Percentiles rank a stretch among this genome's conserved stretches.
Evolutionary conservation across 2,888 invertebrate species (phyloP).

Genomic region (Anarsia innoxiella): DNA sequence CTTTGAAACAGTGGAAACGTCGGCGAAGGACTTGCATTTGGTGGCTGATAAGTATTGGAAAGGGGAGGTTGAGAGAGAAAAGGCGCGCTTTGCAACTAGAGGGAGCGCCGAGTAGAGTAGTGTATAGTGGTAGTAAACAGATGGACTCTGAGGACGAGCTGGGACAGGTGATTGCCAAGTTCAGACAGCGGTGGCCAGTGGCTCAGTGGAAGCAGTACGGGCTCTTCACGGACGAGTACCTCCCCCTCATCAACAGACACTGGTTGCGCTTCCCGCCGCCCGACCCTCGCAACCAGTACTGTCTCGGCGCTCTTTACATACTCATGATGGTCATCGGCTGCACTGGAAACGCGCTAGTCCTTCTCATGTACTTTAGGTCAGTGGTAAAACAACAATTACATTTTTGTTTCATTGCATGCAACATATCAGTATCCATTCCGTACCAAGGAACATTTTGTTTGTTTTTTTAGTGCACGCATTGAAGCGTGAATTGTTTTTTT

Average conservation of each 20-base stretch:
- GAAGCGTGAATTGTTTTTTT: no score
- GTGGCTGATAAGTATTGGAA: constrained; percentile 10
- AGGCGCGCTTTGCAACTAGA: constrained; percentile 5
- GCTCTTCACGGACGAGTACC: constrained; percentile 72
- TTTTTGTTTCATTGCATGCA: no score
- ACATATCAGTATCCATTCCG: no score
- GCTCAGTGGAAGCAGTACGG: constrained; percentile 69
- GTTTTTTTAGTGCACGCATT: no score
- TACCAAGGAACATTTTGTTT: no score
- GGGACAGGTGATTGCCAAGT: constrained; percentile 33
- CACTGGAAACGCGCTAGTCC: constrained; percentile 80
- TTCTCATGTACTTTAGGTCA: constrained; percentile 83
- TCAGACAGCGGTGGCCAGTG: constrained; percentile 57
- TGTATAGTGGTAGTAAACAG: neutral
- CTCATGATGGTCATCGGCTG: constrained; percentile 78
- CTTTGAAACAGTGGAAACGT: constrained; percentile 58
- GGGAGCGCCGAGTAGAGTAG: neutral
- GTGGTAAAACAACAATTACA: no score
- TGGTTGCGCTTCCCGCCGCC: constrained; percentile 83
- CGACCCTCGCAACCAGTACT: constrained; percentile 68
- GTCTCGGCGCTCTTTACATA: constrained; percentile 77
- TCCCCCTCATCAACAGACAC: constrained; percentile 77
- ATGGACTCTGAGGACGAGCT: neutral
- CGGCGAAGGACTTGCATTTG: constrained; percentile 39
- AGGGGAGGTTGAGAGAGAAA: constrained; percentile 21